phyloP scores from a whole-genome alignment of 2,797 vertebrate genomes.

The Danio albolineatus region DNA sequence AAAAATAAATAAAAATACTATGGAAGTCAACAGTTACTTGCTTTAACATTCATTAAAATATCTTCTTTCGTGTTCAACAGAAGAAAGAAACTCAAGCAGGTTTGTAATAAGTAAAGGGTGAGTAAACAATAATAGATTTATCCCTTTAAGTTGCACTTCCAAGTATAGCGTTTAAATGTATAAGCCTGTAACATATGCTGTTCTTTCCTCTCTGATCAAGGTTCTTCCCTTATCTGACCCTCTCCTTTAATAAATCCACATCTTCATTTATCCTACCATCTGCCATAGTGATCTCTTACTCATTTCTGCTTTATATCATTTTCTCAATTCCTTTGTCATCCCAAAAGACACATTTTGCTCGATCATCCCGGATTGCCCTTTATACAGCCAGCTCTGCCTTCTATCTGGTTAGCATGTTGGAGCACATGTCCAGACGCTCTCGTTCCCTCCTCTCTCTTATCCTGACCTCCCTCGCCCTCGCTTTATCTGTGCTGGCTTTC shows the following conservation, averaged over 20 bases:
- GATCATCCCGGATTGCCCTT: constrained; percentile 12
- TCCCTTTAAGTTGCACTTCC: too few relatives aligned
- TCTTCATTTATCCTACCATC: constrained; percentile 71
- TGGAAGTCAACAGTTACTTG: too few relatives aligned
- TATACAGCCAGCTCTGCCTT: not conserved
- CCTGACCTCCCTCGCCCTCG: constrained; percentile 82
- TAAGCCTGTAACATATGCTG: constrained; percentile 48
- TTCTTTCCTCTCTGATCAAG: constrained; percentile 41
- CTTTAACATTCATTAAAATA: too few relatives aligned
- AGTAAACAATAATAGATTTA: too few relatives aligned
- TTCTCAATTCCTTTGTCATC: constrained; percentile 37
- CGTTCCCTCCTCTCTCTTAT: constrained; percentile 84
- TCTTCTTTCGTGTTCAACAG: too few relatives aligned
- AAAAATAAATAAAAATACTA: too few relatives aligned
- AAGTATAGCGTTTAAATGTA: constrained; percentile 39
- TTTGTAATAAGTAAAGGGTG: too few relatives aligned
- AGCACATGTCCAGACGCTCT: constrained; percentile 77
- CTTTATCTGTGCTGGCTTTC: constrained; percentile 84
- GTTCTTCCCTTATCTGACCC: constrained; percentile 55
- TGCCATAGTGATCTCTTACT: constrained; percentile 54
- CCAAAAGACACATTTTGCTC: not conserved
- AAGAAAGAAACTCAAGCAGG: too few relatives aligned
- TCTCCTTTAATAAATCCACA: constrained; percentile 59
- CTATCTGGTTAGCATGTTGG: constrained; percentile 74
- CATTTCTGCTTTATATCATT: constrained; percentile 25